Evolutionary conservation across 1,140 invertebrate genomes (phyloP).

Genomic region (Drosophila eugracilis): DNA sequence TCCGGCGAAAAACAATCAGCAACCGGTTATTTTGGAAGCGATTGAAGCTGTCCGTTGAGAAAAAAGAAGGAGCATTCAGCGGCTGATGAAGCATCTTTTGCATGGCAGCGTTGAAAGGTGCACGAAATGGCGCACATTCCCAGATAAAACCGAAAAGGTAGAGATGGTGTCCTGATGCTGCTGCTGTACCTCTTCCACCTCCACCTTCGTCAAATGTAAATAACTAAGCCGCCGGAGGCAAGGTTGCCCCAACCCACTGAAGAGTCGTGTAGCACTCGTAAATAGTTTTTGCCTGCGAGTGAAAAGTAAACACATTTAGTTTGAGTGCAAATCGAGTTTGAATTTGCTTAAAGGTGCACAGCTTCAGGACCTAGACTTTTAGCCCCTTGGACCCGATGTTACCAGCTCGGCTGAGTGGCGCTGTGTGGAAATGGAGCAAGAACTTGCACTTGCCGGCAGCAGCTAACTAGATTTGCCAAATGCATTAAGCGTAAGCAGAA

Average conservation of each 20-base stretch:
- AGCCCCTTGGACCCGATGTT: not conserved
- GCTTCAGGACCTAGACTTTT: not conserved
- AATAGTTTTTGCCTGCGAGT: constrained; percentile 75
- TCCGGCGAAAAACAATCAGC: constrained; percentile 54
- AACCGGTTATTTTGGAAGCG: constrained; percentile 54
- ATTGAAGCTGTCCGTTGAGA: constrained; percentile 49
- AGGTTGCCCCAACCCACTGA: constrained; percentile 36
- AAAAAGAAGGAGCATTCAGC: constrained; percentile 19
- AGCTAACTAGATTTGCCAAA: constrained; percentile 58
- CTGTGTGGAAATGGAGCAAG: constrained; percentile 13
- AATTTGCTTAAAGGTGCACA: constrained; percentile 70
- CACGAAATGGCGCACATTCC: constrained; percentile 63
- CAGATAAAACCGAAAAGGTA: constrained; percentile 41
- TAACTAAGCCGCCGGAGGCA: constrained; percentile 54
- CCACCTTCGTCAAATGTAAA: constrained; percentile 40
- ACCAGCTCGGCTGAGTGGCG: not conserved
- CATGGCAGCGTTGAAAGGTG: constrained; percentile 51
- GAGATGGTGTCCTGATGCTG: not conserved
- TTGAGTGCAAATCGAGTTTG: constrained; percentile 80
- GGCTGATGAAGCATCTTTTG: constrained; percentile 36
- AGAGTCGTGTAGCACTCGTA: constrained; percentile 53
- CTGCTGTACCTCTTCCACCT: too few relatives aligned
- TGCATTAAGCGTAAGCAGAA: constrained; percentile 48
- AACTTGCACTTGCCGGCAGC: constrained; percentile 19
- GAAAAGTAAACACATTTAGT: constrained; percentile 77